Percentiles rank a stretch among this genome's conserved stretches.
Evolutionary conservation across 2,797 vertebrate genomes (phyloP).

Genomic region (Nothura maculosa): DNA sequence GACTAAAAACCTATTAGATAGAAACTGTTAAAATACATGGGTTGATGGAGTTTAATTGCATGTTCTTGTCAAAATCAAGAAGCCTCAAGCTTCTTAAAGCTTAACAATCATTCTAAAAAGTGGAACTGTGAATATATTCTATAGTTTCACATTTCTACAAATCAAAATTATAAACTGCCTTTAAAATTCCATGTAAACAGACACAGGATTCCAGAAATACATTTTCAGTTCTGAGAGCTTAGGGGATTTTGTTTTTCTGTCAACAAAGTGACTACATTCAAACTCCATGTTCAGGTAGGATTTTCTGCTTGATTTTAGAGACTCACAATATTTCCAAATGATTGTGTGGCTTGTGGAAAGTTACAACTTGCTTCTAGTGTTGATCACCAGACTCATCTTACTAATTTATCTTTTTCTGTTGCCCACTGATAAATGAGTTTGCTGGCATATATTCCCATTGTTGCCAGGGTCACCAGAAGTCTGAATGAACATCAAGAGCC

Average conservation of each 20-base stretch:
- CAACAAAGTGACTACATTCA: background rate
- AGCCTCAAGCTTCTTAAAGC: background rate
- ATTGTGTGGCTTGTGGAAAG: slow-evolving; percentile 24
- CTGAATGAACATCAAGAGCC: slow-evolving; percentile 29
- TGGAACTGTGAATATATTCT: background rate
- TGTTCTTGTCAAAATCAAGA: background rate
- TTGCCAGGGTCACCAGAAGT: slow-evolving; percentile 52
- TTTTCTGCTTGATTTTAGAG: background rate
- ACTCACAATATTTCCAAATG: slow-evolving; percentile 11
- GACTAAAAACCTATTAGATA: background rate
- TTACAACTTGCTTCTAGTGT: background rate
- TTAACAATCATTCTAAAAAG: background rate
- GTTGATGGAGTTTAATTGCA: background rate
- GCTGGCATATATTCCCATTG: slow-evolving; percentile 38
- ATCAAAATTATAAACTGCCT: background rate
- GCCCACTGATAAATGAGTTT: slow-evolving; percentile 34
- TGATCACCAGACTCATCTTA: slow-evolving; percentile 16
- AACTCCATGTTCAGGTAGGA: background rate
- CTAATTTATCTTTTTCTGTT: slow-evolving; percentile 27
- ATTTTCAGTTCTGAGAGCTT: background rate
- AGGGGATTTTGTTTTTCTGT: background rate
- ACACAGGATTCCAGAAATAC: background rate
- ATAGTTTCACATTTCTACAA: background rate
- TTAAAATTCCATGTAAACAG: background rate
- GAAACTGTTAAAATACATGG: background rate